A percentile compares a stretch with the other conserved stretches of the same genome.
These are phyloP conservation scores for Micropoecilia bifurca DNA, from an alignment of 2,797 vertebrate genomes.

Conservation along the genomic window DNA sequence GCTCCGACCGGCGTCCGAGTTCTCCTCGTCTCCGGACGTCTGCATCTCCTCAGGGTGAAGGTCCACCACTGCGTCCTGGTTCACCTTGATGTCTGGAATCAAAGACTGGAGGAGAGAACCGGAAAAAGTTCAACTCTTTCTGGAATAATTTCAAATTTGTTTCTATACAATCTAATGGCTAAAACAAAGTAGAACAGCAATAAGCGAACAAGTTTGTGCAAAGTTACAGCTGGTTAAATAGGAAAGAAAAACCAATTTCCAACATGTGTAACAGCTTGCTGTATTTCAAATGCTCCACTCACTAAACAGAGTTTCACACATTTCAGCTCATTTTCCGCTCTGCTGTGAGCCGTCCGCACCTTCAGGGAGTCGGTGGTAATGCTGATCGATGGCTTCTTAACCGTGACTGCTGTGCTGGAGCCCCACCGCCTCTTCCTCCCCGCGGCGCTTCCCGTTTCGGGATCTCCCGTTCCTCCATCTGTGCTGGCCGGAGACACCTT, in stretches of 20 bases:
- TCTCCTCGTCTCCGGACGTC: slow-evolving; percentile 89
- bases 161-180: background rate
- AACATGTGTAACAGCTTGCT: background rate
- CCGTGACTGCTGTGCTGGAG: slow-evolving; percentile 89
- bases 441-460: slow-evolving; percentile 82
- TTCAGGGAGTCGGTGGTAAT: slow-evolving; percentile 93
- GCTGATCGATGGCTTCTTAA: slow-evolving; percentile 93
- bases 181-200: background rate
- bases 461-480: slow-evolving; percentile 76
- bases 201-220: background rate
- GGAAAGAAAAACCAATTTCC: background rate
- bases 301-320: background rate
- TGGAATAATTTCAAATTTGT: background rate
- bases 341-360: slow-evolving; percentile 71
- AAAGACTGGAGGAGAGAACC: slow-evolving; percentile 81
- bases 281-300: background rate
- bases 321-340: background rate
- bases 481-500: slow-evolving; percentile 70
- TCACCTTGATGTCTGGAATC: slow-evolving; percentile 92
- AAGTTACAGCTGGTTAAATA: background rate
- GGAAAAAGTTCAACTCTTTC: background rate
- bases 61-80: slow-evolving; percentile 90
- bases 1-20: slow-evolving; percentile 64
- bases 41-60: slow-evolving; percentile 90
- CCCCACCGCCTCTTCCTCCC: slow-evolving; percentile 92